phyloP scores from a whole-genome alignment of 1,140 invertebrate genomes.

The Epicauta chinensis region DNA sequence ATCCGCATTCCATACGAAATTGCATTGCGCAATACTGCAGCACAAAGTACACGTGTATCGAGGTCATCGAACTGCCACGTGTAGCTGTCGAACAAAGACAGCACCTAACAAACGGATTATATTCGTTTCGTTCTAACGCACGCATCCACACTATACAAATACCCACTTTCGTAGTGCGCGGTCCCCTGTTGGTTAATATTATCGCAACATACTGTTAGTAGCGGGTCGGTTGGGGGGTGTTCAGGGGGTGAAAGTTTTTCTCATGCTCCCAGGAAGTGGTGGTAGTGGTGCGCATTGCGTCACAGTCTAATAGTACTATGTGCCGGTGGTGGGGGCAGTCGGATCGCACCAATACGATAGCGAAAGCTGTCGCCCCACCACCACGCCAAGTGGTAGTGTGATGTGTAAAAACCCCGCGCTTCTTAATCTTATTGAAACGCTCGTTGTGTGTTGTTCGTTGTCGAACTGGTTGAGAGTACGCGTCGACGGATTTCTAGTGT shows the following conservation, averaged over 20 bases:
- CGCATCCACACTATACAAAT: too few relatives aligned
- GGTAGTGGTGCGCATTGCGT: conserved; percentile 28
- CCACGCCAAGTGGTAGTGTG: conserved; percentile 16
- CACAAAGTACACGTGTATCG: conserved; percentile 24
- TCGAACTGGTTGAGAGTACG: not conserved
- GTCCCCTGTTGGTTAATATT: too few relatives aligned
- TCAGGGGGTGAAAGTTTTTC: conserved; percentile 1
- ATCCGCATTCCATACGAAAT: conserved; percentile 17
- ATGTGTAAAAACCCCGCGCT: conserved; percentile 22
- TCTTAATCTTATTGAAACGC: conserved; percentile 26
- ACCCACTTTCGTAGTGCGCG: too few relatives aligned
- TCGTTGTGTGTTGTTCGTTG: conserved; percentile 12
- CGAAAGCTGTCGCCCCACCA: conserved; percentile 2
- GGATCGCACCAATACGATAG: conserved; percentile 17
- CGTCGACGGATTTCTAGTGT: too few relatives aligned
- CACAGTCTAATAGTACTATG: conserved; percentile 17
- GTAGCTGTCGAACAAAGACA: conserved; percentile 24
- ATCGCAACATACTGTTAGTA: too few relatives aligned
- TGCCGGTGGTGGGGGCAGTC: conserved; percentile 17
- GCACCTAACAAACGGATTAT: conserved; percentile 5
- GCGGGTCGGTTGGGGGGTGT: too few relatives aligned
- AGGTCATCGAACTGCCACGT: conserved; percentile 37
- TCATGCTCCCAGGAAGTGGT: conserved; percentile 5
- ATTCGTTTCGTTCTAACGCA: not conserved
- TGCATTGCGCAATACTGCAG: conserved; percentile 31